phyloP scores from a whole-genome alignment of 1,140 invertebrate genomes.

The Sinonovacula constricta region DNA sequence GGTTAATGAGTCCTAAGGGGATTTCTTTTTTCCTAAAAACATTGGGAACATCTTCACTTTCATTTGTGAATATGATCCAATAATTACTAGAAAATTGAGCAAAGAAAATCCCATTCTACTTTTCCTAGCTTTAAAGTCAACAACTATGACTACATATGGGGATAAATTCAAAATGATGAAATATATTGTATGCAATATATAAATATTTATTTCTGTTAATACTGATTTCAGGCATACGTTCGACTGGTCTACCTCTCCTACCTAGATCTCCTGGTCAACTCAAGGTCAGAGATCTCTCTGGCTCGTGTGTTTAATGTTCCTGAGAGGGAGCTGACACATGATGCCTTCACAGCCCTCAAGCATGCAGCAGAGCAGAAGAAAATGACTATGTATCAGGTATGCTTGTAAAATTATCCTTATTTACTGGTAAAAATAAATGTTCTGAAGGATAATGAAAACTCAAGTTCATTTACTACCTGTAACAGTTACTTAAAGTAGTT shows the following conservation, averaged over 20 bases:
- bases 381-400: conserved; percentile 78
- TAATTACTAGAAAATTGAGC: background rate
- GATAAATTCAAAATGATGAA: background rate
- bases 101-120: background rate
- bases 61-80: background rate
- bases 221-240: conserved; percentile 66
- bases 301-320: conserved; percentile 76
- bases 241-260: conserved; percentile 68
- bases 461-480: background rate
- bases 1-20: too few relatives aligned
- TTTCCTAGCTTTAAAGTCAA: background rate
- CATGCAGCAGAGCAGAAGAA: conserved; percentile 69
- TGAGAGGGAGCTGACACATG: conserved; percentile 73
- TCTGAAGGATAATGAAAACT: background rate
- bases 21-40: too few relatives aligned
- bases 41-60: too few relatives aligned
- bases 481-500: background rate
- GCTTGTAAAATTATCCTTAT: too few relatives aligned
- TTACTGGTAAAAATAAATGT: too few relatives aligned
- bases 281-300: conserved; percentile 75
- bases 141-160: too few relatives aligned
- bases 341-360: conserved; percentile 77
- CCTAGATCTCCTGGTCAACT: conserved; percentile 77
- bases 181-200: background rate
- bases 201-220: background rate